Evolutionary conservation across 2,888 invertebrate species (phyloP).

Genomic region (Leptinotarsa juncta): DNA sequence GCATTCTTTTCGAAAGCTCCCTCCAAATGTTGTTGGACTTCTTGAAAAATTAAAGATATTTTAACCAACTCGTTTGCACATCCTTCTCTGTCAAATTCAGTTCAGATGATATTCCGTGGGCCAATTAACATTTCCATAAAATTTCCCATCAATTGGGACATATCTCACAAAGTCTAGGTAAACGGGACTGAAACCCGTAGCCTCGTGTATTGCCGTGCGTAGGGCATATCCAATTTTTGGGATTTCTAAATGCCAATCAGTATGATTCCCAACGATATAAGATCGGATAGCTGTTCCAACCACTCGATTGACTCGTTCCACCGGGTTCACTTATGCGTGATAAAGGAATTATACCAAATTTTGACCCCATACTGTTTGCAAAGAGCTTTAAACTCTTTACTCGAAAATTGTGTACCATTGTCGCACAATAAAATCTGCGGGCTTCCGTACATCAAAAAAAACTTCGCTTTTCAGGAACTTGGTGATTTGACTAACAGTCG

Average conservation of each 20-base stretch:
- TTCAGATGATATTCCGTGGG: neutral
- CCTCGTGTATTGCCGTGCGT: neutral
- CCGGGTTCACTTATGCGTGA: neutral
- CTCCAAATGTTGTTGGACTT: neutral
- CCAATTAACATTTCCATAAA: neutral
- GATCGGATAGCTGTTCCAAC: neutral
- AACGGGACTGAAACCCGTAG: neutral
- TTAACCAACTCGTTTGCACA: neutral
- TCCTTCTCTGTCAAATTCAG: neutral
- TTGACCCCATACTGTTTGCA: neutral
- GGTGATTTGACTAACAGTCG: neutral
- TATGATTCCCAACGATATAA: neutral
- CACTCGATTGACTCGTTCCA: neutral
- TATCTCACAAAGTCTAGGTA: neutral
- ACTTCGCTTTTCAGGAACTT: neutral
- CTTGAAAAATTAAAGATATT: neutral
- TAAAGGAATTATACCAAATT: neutral
- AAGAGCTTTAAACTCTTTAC: neutral
- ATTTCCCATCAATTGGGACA: neutral
- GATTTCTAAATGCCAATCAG: neutral
- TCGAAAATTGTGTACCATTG: neutral
- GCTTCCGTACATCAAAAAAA: neutral
- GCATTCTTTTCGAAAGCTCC: neutral
- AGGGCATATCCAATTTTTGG: neutral
- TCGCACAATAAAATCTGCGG: neutral